Conservation (phyloP, 1,140 invertebrate species). For the Cataglyphis hispanica region DNA sequence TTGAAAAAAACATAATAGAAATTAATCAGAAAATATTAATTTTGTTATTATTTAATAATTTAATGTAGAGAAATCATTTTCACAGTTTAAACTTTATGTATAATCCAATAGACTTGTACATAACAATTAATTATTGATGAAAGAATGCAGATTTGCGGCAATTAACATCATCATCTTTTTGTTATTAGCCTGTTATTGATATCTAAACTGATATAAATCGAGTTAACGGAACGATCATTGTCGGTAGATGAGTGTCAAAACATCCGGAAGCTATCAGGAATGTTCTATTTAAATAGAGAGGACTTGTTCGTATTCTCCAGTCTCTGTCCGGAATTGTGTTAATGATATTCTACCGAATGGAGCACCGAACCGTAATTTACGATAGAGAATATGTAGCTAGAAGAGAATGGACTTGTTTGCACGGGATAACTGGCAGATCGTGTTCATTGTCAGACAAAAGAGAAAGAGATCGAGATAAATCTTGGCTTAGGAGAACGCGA, state of each 20-base stretch:
- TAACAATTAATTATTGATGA: background rate
- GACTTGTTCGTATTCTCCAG: slow-evolving; percentile 28
- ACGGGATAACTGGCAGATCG: background rate
- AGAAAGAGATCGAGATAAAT: background rate
- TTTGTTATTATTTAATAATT: background rate
- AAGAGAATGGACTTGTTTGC: background rate
- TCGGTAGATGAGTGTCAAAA: background rate
- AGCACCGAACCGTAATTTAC: slow-evolving; percentile 18
- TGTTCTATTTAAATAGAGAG: slow-evolving; percentile 33
- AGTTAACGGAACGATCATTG: slow-evolving; percentile 43
- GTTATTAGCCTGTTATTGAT: background rate
- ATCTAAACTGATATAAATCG: slow-evolving; percentile 17
- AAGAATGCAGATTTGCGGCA: slow-evolving; percentile 1
- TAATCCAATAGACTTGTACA: background rate
- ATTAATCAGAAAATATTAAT: background rate
- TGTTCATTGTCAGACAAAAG: background rate
- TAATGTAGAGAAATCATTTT: background rate
- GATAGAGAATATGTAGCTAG: slow-evolving; percentile 2
- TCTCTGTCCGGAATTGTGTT: background rate
- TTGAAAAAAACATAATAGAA: background rate
- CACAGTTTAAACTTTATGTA: background rate
- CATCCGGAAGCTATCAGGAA: slow-evolving; percentile 11
- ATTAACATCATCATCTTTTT: background rate
- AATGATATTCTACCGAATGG: slow-evolving; percentile 19
- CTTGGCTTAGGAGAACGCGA: too few species aligned